A percentile compares a stretch with the other conserved stretches of the same genome.
phyloP scores from a whole-genome alignment of 37 sponge, comb jelly and placozoan species.

The Corticium candelabrum region DNA sequence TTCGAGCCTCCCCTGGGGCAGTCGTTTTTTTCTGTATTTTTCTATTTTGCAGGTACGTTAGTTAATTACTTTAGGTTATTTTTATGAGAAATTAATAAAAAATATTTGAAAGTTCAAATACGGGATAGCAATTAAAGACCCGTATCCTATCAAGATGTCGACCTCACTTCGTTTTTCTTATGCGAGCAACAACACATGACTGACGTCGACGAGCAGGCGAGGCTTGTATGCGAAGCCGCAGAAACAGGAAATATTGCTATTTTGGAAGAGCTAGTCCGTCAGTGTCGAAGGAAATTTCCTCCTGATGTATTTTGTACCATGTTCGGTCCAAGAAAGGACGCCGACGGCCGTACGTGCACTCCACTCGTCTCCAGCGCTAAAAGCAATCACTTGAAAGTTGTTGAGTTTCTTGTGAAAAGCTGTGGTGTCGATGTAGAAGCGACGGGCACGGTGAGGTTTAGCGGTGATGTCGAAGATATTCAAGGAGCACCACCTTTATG shows the following conservation, averaged over 20 bases:
- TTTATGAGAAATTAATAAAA: too few species aligned
- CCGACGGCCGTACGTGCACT: background rate
- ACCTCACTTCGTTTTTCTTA: too few species aligned
- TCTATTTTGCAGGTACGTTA: too few species aligned
- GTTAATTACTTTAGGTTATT: too few species aligned
- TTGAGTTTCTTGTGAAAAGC: background rate
- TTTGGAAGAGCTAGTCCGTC: background rate
- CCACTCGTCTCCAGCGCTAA: background rate
- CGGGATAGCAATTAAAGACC: too few species aligned
- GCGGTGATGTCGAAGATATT: background rate
- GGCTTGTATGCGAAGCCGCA: too few species aligned
- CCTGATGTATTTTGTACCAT: background rate
- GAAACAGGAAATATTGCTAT: background rate
- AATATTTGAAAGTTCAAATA: too few species aligned
- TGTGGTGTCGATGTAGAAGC: background rate
- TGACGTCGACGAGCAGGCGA: too few species aligned
- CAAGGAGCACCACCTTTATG: background rate
- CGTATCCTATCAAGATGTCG: too few species aligned
- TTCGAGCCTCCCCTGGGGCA: too few species aligned
- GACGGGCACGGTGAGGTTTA: background rate
- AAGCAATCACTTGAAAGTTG: background rate
- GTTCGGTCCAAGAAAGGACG: background rate
- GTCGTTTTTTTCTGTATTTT: too few species aligned
- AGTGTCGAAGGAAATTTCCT: background rate
- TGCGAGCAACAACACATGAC: too few species aligned